These are phyloP conservation scores for Epirrita christyi DNA, from an alignment of 2,888 invertebrate genomes.

Conservation along the genomic window DNA sequence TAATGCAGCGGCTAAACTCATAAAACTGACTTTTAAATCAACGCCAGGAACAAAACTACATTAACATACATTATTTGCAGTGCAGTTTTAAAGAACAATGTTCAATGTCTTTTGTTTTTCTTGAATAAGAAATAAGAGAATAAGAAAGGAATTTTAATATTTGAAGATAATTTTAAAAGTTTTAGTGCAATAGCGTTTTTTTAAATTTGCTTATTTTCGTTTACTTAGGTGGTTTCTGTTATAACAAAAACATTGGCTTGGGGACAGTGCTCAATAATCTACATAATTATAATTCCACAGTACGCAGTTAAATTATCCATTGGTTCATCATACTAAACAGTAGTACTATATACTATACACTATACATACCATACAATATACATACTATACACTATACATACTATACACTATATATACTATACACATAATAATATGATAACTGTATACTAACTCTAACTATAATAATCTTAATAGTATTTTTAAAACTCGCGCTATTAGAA, in stretches of 20 bases:
- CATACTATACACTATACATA: no score
- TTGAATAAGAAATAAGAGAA: conserved; percentile 4
- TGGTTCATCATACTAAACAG: no score
- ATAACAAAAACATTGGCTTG: not conserved
- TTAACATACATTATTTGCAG: conserved; percentile 44
- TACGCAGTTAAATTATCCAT: no score
- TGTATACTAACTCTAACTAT: no score
- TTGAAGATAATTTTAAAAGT: conserved; percentile 8
- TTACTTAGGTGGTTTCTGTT: no score
- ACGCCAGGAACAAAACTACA: conserved; percentile 34
- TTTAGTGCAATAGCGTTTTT: not conserved
- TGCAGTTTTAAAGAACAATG: conserved; percentile 35
- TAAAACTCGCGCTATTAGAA: no score
- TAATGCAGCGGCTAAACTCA: conserved; percentile 37
- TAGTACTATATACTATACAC: no score
- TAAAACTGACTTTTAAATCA: conserved; percentile 44
- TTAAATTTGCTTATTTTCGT: not conserved
- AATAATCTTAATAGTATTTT: no score
- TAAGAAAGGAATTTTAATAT: conserved; percentile 5
- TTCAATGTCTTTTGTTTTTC: conserved; percentile 12
- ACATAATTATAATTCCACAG: no score
- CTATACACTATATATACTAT: no score
- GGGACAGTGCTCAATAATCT: not conserved
- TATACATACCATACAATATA: no score
- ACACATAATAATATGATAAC: no score